phyloP scores from a whole-genome alignment of 1,140 invertebrate species.

The Arctopsyche grandis region DNA sequence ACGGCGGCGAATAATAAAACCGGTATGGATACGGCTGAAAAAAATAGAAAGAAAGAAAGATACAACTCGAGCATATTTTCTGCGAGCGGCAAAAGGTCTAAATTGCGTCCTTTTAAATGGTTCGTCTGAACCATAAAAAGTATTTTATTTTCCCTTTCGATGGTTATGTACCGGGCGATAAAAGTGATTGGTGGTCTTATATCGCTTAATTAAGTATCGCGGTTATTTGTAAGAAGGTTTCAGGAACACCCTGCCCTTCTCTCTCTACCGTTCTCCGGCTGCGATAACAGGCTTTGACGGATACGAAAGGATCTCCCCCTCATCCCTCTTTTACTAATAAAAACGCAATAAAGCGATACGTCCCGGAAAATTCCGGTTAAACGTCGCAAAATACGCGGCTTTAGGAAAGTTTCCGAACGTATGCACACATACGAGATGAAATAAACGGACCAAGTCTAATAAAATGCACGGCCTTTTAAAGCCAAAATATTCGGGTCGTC shows the following conservation, averaged over 20 bases:
- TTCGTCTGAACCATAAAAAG: slow-evolving; percentile 48
- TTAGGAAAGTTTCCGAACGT: slow-evolving; percentile 1
- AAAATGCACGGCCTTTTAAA: no score
- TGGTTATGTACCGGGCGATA: slow-evolving; percentile 52
- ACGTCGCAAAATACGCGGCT: not conserved
- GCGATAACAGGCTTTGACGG: slow-evolving; percentile 35
- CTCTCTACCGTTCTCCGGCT: not conserved
- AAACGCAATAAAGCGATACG: slow-evolving; percentile 30
- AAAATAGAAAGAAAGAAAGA: slow-evolving; percentile 5
- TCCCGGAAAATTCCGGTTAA: not conserved
- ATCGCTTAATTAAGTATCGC: slow-evolving; percentile 54
- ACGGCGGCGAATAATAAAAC: slow-evolving; percentile 33
- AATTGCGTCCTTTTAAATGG: slow-evolving; percentile 53
- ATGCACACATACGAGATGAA: not conserved
- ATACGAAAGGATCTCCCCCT: slow-evolving; percentile 22
- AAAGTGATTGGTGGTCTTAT: slow-evolving; percentile 55
- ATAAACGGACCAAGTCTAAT: no score
- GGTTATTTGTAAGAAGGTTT: slow-evolving; percentile 36
- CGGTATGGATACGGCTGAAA: not conserved
- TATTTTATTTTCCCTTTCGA: slow-evolving; percentile 52
- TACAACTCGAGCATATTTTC: slow-evolving; percentile 24
- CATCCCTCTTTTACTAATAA: not conserved
- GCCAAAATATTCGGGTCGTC: no score
- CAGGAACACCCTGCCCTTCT: not conserved
- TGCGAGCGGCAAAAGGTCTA: not conserved